Evolutionary conservation across 2,797 vertebrate genomes (phyloP).

Genomic region (Lagorchestes hirsutus): DNA sequence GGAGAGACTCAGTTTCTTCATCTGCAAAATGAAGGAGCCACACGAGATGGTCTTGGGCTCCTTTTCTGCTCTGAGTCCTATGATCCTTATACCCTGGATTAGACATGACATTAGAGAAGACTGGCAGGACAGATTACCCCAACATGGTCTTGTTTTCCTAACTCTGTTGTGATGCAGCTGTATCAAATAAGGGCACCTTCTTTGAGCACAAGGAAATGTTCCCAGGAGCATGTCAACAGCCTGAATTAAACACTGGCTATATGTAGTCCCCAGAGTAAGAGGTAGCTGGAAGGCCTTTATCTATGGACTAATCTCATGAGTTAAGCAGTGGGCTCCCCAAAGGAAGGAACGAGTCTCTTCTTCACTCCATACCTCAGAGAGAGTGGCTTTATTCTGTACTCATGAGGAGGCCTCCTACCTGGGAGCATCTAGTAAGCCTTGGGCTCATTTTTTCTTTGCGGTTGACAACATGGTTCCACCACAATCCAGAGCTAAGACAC

Average conservation of each 20-base stretch:
- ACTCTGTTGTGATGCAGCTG: background rate
- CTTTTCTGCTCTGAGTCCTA: background rate
- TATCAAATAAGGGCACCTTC: background rate
- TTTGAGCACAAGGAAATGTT: background rate
- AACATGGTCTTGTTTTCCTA: background rate
- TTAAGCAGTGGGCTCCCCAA: background rate
- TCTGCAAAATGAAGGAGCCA: background rate
- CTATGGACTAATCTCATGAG: background rate
- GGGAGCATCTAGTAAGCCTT: background rate
- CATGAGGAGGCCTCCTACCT: background rate
- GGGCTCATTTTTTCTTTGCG: background rate
- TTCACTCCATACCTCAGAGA: background rate
- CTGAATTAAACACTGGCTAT: background rate
- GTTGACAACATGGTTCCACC: background rate
- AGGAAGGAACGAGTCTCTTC: background rate
- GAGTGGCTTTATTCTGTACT: background rate
- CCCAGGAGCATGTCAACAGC: background rate
- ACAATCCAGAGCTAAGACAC: background rate
- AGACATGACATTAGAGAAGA: background rate
- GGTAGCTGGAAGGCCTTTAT: background rate
- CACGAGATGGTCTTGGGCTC: background rate
- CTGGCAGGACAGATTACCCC: background rate
- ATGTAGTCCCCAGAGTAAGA: background rate
- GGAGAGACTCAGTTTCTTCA: background rate
- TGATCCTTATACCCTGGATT: background rate